phyloP scores from a whole-genome alignment of 1,140 invertebrate genomes.

The Conopomorpha cramerella region DNA sequence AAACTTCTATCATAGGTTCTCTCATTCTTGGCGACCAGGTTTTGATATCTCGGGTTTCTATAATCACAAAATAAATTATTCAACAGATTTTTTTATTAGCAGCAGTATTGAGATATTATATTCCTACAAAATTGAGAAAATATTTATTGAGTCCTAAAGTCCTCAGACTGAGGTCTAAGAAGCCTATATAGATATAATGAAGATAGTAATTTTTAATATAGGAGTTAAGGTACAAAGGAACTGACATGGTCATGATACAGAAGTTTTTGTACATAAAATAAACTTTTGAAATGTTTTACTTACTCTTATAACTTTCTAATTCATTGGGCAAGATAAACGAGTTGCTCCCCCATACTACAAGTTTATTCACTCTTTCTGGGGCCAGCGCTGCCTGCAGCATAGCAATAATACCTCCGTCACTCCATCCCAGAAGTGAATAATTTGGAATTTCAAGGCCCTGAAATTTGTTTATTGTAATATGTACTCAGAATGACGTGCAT shows the following conservation, averaged over 20 bases:
- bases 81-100: neutral
- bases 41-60: conserved; percentile 69
- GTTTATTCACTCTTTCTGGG: conserved; percentile 69
- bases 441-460: conserved; percentile 67
- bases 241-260: neutral
- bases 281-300: conserved; percentile 10
- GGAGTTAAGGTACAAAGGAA: neutral
- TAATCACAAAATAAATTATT: conserved; percentile 3
- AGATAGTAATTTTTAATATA: neutral
- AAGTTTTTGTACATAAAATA: neutral
- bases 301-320: conserved; percentile 67
- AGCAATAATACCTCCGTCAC: conserved; percentile 83
- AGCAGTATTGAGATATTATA: neutral
- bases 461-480: conserved; percentile 12
- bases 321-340: conserved; percentile 74
- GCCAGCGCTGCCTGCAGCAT: conserved; percentile 75
- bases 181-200: neutral
- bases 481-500: no score
- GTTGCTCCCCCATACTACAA: conserved; percentile 80
- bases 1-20: conserved; percentile 72
- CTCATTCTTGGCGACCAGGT: conserved; percentile 82
- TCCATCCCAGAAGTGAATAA: conserved; percentile 86
- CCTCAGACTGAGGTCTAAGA: neutral
- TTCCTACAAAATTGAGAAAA: conserved; percentile 3
- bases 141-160: no score